Base-by-base conservation (phyloP, 2,113 vertebrate genomes). In the Aplodontia rufa region DNA sequence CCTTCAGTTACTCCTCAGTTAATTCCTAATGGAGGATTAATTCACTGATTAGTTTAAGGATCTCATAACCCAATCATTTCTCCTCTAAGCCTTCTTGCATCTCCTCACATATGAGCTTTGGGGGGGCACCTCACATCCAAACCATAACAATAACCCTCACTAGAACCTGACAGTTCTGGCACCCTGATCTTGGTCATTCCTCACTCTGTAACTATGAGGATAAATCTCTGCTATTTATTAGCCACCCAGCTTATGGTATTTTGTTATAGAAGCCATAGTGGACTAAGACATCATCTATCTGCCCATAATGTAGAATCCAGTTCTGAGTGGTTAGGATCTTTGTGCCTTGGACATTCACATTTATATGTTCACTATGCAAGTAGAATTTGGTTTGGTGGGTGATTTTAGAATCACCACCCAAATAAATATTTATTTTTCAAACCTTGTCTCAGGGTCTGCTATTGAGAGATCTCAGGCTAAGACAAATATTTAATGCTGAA, bases 381-480 rank as follows among this genome's bases (percentile, higher is more conserved):
- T n/a, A 13, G 28, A 28, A 16, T 85, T 68, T 95, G 37, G n/a
- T 81, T 76, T 85, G 40, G 55, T 90, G 72, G 17, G 37, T 90
- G 40, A 47, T 82, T 92, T 81, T 28, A 32, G n/a, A 68, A 81
- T 90, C 53, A 60, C 3, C n/a, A 85, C 53, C 24, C 26, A 84
- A 83, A 64, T 42, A 90, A 93, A 32, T 58, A 79, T 47, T 62
- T 84, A 45, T 35, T 37, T 84, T 92, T 84, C 42, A 75, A 79
- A 87, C 22, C 6, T 64, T 87, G 28, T 74, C 51, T 79, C 49
- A 47, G 80, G 28, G 5, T 76, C 85, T 81, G 45, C 51, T 93
- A 72, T 74, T 88, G 32, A 13, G 60, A 91, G 49, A 81, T 94
- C n/a, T 76, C 76, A 94, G 62, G 84, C 9, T 60, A 74, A 94